Conservation (phyloP, 2,797 vertebrate genomes). For the Thunnus albacares region DNA sequence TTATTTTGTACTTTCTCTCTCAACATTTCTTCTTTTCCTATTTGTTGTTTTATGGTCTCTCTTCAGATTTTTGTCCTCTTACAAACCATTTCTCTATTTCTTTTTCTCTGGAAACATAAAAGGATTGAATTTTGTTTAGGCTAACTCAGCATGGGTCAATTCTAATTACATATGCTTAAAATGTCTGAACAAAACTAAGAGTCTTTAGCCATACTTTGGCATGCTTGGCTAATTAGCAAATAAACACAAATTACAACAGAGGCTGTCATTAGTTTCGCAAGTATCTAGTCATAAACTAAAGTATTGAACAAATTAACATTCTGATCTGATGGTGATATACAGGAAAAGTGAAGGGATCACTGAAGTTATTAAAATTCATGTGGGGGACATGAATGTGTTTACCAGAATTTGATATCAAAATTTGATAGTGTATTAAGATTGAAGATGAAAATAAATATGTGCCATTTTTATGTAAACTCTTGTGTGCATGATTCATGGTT, state of each 20-base stretch:
- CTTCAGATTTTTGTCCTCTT: constrained; percentile 39
- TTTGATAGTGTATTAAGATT: no score
- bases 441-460: neutral
- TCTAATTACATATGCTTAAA: neutral
- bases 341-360: no score
- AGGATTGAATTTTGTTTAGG: constrained; percentile 34
- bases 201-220: no score
- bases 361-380: no score
- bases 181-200: neutral
- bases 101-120: constrained; percentile 26
- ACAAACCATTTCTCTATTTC: constrained; percentile 34
- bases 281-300: no score
- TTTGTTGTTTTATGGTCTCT: constrained; percentile 61
- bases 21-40: constrained; percentile 45
- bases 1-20: constrained; percentile 37
- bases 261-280: no score
- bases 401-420: no score
- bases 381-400: no score
- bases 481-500: neutral
- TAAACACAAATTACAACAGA: no score
- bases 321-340: no score
- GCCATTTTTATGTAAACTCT: neutral
- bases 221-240: neutral
- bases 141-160: neutral
- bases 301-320: no score